Conservation (phyloP, 2,113 vertebrate genomes). For the Indicator maculatus region DNA sequence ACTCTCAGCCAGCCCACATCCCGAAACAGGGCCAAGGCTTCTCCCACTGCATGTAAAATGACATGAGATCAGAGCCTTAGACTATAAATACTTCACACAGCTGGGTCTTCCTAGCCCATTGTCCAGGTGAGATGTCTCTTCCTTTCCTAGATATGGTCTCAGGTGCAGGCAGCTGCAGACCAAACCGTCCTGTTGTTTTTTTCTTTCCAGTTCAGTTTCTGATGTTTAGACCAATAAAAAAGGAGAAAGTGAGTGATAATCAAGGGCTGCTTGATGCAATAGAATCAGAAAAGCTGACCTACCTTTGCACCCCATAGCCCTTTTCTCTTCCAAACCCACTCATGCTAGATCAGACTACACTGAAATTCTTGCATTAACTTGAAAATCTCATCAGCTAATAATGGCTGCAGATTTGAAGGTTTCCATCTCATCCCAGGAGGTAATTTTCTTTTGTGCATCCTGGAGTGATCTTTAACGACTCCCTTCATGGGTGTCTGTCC, state of each 20-base stretch:
- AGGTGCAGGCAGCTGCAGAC: not conserved
- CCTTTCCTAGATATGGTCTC: not conserved
- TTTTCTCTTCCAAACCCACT: not conserved
- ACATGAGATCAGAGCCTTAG: not conserved
- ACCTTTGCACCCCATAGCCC: not conserved
- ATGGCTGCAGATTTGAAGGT: not conserved
- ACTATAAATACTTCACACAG: not conserved
- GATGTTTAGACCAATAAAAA: not conserved
- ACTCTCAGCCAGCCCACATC: not conserved
- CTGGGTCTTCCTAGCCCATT: not conserved
- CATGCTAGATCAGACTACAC: not conserved
- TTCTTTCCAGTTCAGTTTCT: not conserved
- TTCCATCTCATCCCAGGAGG: not conserved
- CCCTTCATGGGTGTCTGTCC: not conserved
- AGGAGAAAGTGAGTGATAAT: not conserved
- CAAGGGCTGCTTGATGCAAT: not conserved
- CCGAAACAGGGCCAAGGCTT: not conserved
- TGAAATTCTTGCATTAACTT: rapidly evolving
- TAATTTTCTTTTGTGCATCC: not conserved
- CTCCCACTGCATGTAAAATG: not conserved
- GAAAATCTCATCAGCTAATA: not conserved
- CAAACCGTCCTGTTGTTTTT: not conserved
- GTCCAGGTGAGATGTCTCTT: not conserved
- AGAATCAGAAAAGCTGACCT: not conserved
- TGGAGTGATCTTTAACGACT: not conserved